Conservation (phyloP, 2,797 vertebrate genomes). For the Aythya fuligula region DNA sequence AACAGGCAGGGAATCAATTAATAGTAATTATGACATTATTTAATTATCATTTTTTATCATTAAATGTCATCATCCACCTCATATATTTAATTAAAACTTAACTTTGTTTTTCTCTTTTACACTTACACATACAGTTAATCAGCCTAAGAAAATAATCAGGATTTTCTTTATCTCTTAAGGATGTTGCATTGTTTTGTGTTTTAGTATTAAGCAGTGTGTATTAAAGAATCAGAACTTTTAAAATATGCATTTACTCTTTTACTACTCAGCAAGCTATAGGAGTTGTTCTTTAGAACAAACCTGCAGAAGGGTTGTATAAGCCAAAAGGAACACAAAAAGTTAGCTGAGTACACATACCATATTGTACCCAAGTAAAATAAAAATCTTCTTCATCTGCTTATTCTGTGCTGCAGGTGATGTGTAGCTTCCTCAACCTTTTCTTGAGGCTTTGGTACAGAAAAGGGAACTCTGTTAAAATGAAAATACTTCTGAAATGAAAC, state of each 20-base stretch:
- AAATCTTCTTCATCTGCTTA: background rate
- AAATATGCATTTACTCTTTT: background rate
- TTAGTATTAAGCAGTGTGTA: background rate
- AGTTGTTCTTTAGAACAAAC: rapidly evolving
- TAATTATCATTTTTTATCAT: conserved; percentile 26
- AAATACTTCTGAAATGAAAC: background rate
- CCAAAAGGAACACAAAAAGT: background rate
- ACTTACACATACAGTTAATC: background rate
- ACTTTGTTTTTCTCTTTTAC: background rate
- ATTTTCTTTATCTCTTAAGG: background rate
- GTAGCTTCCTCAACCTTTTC: background rate
- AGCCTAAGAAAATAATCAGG: background rate
- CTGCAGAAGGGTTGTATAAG: background rate
- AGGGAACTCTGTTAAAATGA: background rate
- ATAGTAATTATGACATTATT: conserved; percentile 46
- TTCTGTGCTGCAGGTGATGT: background rate
- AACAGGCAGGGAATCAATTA: conserved; percentile 21
- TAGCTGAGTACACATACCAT: rapidly evolving
- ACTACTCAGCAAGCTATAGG: rapidly evolving
- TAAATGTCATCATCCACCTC: background rate
- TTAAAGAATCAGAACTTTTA: background rate
- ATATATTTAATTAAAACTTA: conserved; percentile 50
- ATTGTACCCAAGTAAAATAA: background rate
- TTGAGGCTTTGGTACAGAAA: background rate
- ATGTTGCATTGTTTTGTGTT: background rate